Evolutionary conservation across 2,113 vertebrate species (phyloP).

Genomic region (Stegastes partitus): DNA sequence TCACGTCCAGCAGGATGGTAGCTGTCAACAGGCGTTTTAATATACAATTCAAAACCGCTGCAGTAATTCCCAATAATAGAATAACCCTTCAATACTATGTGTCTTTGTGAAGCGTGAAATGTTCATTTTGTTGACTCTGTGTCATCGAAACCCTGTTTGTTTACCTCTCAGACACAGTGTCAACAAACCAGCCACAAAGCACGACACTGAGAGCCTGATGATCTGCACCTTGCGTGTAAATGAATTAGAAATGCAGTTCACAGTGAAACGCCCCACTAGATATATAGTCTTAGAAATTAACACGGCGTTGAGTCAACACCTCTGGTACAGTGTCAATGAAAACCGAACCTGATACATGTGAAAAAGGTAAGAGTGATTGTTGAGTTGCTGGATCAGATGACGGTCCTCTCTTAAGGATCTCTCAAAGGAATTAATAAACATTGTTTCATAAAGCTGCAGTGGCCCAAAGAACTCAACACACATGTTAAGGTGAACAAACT

Average conservation of each 20-base stretch:
- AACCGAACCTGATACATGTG: conserved; percentile 2
- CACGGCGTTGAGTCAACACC: conserved; percentile 3
- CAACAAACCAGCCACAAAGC: conserved; percentile 32
- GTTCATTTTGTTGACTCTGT: no score
- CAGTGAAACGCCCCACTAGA: not conserved
- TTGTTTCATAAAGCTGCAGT: not conserved
- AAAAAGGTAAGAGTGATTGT: conserved; percentile 9
- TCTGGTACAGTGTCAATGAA: conserved; percentile 15
- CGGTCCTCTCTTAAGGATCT: not conserved
- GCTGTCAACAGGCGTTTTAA: not conserved
- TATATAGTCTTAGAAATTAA: conserved; percentile 24
- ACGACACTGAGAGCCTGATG: not conserved
- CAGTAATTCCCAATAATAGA: not conserved
- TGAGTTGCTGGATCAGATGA: not conserved
- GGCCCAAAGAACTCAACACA: not conserved
- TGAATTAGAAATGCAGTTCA: conserved; percentile 22
- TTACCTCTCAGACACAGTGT: not conserved
- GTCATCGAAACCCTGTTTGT: no score
- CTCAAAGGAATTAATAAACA: not conserved
- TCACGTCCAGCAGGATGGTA: no score
- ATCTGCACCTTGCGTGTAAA: conserved; percentile 16
- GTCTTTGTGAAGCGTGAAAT: no score
- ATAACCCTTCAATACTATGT: not conserved
- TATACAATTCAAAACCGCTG: not conserved
- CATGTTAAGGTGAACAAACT: not conserved